Evolutionary conservation across 2,888 invertebrate genomes (phyloP), one percentile per base, ranked within the genome.

Genomic region (Poecilus cupreus): DNA sequence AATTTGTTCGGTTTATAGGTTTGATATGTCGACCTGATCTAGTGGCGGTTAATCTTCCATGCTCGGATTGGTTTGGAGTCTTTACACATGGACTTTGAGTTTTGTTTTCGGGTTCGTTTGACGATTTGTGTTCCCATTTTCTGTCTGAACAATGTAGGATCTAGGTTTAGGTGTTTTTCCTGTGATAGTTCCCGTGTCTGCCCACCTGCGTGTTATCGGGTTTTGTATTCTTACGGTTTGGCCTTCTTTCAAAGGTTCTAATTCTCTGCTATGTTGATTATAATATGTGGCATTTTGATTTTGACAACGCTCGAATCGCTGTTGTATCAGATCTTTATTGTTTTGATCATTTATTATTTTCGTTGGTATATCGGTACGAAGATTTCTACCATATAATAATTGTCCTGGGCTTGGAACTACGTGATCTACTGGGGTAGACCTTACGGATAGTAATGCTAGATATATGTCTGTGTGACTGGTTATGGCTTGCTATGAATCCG

Each of bases 401-500:
- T 82, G 81, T 3, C 81, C 81, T n/a, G 83, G 83, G 5, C 57
- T 32, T 32, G 74, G 51, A 18, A 39, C 10, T 16, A 20, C 18
- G 8, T 10, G 5, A 74, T 18, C 22, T 26, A 82, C 26, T 18
- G 75, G 81, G 0, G 82, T 82, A 20, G 32, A 60, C 2, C 82
- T 20, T 13, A 57, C 75, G 13, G 80, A 74, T 57, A n/a, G n/a
- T n/a, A n/a, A n/a, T n/a, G n/a, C n/a, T n/a, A 82, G 16, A 13
- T 76, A 5, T 13, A 46, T 22, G 43, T 82, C 82, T 60, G 77
- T 80, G 4, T 20, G 51, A 77, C 18, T 37, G n/a, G 60, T 51
- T 18, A 84, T 82, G 4, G 74, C 77, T 78, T 83, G 84, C 83
- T 43, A 83, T 82, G 22, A 84, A 82, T 11, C 83, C 84, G 74